Evolutionary conservation across 1,140 invertebrate genomes (phyloP), one percentile per base, ranked within the genome.

Genomic region (Eubasilissa regina): DNA sequence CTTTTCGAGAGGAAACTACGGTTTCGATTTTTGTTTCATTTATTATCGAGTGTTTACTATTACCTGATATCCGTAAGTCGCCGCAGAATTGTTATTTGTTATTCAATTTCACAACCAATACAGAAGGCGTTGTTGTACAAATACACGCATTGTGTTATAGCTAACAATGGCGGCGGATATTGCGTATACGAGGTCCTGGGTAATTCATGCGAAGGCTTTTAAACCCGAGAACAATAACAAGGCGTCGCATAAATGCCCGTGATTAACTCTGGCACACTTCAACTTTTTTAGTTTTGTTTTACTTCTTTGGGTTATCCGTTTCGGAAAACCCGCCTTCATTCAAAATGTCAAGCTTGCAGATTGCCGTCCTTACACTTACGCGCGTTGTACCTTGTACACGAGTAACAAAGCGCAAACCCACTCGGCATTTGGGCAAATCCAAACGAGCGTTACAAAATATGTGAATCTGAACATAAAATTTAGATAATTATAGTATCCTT

Each of bases 41-140:
- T 70, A 70, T 21, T 70, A 48, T 70, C 45, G 66, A 64, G n/a
- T 70, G 66, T 47, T 70, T 70, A 47, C 66, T 44, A 70, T 70
- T 70, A 15, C 15, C 10, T 21, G 45, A 70, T 70, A 70, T 48
- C 43, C 66, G 10, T 21, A 70, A 48, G 43, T 70, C 10, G 45
- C 66, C 43, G 45, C 45, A 15, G 66, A 70, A 70, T 55, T 73
- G 70, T 73, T 73, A 55, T 73, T 53, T 73, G 70, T 73, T 73
- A 13, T 73, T 55, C 19, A 53, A 47, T 55, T 73, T 73, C 51
- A 21, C 25, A n/a, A 73, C 17, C 70, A 73, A 70, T 47, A 70
- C 51, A 73, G 48, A 56, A 73, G 70, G 47, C 17, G 25, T 17
- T 53, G 47, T 73, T 55, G 47, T 73, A 73, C 15, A 73, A 73